These are phyloP conservation scores for Dryobota labecula DNA, from an alignment of 2,888 invertebrate species.

Conservation along the genomic window DNA sequence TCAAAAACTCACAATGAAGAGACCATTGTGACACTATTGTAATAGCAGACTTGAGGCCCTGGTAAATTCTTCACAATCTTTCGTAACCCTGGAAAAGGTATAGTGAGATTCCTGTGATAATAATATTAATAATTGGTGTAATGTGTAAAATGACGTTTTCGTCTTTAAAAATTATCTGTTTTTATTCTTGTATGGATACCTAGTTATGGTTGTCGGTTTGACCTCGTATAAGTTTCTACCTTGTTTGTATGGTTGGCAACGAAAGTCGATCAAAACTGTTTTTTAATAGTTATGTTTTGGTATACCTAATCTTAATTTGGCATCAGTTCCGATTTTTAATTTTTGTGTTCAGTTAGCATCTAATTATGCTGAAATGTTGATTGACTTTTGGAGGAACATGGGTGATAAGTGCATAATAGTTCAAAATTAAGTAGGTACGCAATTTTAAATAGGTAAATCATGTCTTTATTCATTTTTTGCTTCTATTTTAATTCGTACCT, in stretches of 20 bases:
- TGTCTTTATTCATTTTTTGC: background rate
- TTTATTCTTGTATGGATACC: background rate
- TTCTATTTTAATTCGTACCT: conserved; percentile 12
- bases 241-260: background rate
- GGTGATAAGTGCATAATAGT: background rate
- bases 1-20: no score
- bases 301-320: background rate
- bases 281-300: background rate
- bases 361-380: background rate
- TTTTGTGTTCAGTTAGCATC: no score
- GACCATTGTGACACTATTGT: no score
- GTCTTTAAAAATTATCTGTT: background rate
- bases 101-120: conserved; percentile 29
- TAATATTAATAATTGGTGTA: conserved; percentile 17
- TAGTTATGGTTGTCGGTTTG: background rate
- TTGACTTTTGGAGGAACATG: background rate
- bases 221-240: background rate
- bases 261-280: background rate
- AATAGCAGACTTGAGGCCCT: no score
- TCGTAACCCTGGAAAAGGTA: conserved; percentile 12
- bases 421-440: background rate
- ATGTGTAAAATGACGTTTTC: conserved; percentile 1
- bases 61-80: background rate
- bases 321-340: background rate
- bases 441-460: conserved; percentile 2